Conservation (phyloP, 2,113 vertebrate species). For the Ctenomys sociabilis region DNA sequence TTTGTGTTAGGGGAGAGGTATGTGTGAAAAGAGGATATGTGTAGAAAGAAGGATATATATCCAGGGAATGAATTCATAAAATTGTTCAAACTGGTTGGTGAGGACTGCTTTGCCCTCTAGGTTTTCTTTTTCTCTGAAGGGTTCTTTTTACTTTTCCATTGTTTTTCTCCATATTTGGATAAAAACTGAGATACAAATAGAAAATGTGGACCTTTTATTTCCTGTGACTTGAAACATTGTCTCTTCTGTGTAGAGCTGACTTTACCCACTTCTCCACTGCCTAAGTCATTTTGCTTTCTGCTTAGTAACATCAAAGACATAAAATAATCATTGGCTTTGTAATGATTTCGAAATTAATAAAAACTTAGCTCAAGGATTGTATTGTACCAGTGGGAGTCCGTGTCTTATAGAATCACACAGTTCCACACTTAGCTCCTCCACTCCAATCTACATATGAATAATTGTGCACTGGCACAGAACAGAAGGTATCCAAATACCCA, state of each 20-base stretch:
- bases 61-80: slow-evolving; percentile 24
- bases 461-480: neutral
- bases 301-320: slow-evolving; percentile 36
- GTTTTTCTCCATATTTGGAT: slow-evolving; percentile 26
- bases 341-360: slow-evolving; percentile 47
- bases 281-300: neutral
- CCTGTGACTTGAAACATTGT: neutral
- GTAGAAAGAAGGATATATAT: slow-evolving; percentile 7
- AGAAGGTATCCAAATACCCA: neutral
- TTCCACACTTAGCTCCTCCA: neutral
- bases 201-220: neutral
- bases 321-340: slow-evolving; percentile 34
- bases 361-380: slow-evolving; percentile 41
- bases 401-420: neutral
- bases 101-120: slow-evolving; percentile 14
- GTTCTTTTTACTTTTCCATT: slow-evolving; percentile 11
- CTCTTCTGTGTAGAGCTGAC: slow-evolving; percentile 31
- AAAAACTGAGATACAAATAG: neutral
- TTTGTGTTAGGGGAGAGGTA: neutral
- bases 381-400: neutral
- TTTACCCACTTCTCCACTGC: neutral
- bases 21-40: neutral
- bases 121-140: neutral
- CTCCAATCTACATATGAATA: neutral
- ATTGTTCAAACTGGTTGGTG: neutral